Base-by-base conservation (phyloP, 1,140 invertebrate genomes). In the Euborellia annulipes region DNA sequence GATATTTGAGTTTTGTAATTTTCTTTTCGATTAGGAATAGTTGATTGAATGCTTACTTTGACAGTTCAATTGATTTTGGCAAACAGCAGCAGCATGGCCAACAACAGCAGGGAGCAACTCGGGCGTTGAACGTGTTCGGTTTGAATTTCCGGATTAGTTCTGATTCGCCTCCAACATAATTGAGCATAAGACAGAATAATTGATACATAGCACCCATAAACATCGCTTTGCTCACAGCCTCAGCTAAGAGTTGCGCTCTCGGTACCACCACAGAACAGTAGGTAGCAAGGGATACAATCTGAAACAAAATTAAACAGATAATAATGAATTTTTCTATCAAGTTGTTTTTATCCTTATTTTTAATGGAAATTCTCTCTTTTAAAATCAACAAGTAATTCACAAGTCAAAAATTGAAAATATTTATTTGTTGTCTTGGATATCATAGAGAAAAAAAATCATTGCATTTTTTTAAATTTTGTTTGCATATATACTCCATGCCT, bases 191-290 rank as follows among this genome's bases (percentile, higher is more conserved):
- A 50, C 70, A 71, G 54, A 69, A 76, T 40, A 76, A 58, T 46
- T 76, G 71, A 53, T 76, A 78, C 63, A 78, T 62, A 2, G 66
- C 70, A 7, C 70, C 62, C 69, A 71, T 76, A 41, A 76, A 74
- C 43, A 66, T 66, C 11, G 70, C 67, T 53, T 76, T 74, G 0
- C 71, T 70, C 9, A 75, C 55, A 0, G 75, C 72, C 58, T 78
- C 75, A 3, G 68, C 64, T n/a, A 76, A 51, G n/a, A 76, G 53
- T 27, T 72, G 66, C 3, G 71, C 66, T 49, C 74, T 57, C 0
- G 75, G 75, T 18, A 78, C 67, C 3, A 76, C 51, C 16, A 71
- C 65, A 2, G 70, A 65, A 39, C 73, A 64, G 50, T 69, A 70
- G 3, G 67, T 67, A 3, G 64, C 64, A 30, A 71, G 45, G 18